Evolutionary conservation across 1,140 invertebrate genomes (phyloP).

Genomic region (Temnothorax curvispinosus): DNA sequence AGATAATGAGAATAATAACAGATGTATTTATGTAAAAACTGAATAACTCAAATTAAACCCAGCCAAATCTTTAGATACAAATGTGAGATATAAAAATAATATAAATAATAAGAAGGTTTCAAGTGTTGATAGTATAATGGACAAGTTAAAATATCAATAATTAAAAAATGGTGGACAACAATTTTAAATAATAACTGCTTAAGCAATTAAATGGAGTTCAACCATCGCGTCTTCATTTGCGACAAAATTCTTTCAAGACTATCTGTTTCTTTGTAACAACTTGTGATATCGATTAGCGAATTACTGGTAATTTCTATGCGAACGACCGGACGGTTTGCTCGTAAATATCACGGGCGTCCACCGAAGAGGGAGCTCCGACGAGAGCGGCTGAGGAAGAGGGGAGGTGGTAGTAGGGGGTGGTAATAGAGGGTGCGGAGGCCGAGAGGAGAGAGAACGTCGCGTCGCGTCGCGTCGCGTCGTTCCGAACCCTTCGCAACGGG

Average conservation of each 20-base stretch:
- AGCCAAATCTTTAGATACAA: background rate
- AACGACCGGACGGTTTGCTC: constrained; percentile 48
- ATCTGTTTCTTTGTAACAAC: constrained; percentile 23
- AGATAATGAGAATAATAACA: background rate
- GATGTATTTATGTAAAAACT: background rate
- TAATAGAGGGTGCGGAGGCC: background rate
- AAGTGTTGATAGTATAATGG: background rate
- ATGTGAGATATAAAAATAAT: background rate
- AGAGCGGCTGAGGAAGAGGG: background rate
- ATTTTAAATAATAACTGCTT: background rate
- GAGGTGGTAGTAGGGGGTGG: background rate
- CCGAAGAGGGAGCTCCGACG: constrained; percentile 21
- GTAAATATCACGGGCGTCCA: constrained; percentile 61
- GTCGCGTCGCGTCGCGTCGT: constrained; percentile 42
- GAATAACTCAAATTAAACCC: background rate
- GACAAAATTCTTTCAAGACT: background rate
- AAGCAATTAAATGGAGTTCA: background rate
- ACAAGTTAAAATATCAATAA: background rate
- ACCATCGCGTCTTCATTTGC: constrained; percentile 18
- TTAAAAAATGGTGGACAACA: background rate
- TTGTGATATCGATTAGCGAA: constrained; percentile 67
- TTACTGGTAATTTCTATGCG: constrained; percentile 65
- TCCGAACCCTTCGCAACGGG: constrained; percentile 47
- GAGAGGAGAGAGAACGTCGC: constrained; percentile 24
- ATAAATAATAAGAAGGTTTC: background rate